Conservation (phyloP, 1,140 invertebrate genomes). For the Cydia strobilella region DNA sequence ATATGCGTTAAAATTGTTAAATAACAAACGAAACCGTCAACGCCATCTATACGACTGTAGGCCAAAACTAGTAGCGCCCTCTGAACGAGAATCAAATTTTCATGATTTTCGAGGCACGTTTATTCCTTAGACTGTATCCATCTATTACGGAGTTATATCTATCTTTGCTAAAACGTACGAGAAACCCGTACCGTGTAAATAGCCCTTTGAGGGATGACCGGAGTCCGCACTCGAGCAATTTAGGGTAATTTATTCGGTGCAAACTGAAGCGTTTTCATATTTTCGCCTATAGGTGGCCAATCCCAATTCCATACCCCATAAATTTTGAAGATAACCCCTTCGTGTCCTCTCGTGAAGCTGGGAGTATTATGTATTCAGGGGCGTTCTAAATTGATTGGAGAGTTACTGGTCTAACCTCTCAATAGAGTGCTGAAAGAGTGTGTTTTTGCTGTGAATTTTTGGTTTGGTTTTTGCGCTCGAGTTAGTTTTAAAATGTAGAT, state of each 20-base stretch:
- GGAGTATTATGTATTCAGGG: constrained; percentile 29
- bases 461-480: not conserved
- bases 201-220: constrained; percentile 6
- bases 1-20: too few relatives aligned
- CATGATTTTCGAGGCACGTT: too few relatives aligned
- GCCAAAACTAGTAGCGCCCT: too few relatives aligned
- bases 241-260: constrained; percentile 27
- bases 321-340: constrained; percentile 42
- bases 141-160: too few relatives aligned
- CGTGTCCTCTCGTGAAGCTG: constrained; percentile 39
- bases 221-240: constrained; percentile 17
- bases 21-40: too few relatives aligned
- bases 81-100: too few relatives aligned
- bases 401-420: not conserved
- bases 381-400: constrained; percentile 17
- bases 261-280: constrained; percentile 27
- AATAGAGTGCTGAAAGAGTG: not conserved
- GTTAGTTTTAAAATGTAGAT: not conserved
- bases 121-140: too few relatives aligned
- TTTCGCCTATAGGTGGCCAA: constrained; percentile 28
- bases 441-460: not conserved
- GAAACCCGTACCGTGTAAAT: too few relatives aligned
- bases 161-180: too few relatives aligned
- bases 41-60: too few relatives aligned
- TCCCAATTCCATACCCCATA: constrained; percentile 45